Conservation (phyloP, 1,140 invertebrate species). For the Hydropsyche tenuis region DNA sequence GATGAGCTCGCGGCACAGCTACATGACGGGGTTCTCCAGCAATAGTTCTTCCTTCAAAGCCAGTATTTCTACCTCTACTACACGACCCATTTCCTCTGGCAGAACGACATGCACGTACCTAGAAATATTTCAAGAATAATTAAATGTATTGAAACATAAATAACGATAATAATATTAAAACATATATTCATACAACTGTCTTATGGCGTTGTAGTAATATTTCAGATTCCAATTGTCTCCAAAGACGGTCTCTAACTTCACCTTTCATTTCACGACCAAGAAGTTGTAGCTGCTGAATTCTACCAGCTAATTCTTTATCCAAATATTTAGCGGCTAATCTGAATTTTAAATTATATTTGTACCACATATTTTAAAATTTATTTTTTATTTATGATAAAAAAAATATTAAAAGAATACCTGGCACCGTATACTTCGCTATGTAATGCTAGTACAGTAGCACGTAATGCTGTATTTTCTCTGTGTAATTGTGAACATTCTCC, state of each 20-base stretch:
- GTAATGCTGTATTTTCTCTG: conserved; percentile 73
- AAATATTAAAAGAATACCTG: conserved; percentile 55
- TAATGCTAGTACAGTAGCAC: conserved; percentile 73
- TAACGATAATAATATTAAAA: not conserved
- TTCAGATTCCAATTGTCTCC: conserved; percentile 86
- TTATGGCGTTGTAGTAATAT: conserved; percentile 86
- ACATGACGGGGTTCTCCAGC: conserved; percentile 64
- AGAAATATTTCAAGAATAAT: not conserved
- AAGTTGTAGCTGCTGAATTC: conserved; percentile 88
- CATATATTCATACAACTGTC: conserved; percentile 69
- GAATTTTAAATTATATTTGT: conserved; percentile 37
- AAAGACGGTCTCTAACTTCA: conserved; percentile 78
- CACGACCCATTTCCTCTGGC: conserved; percentile 41
- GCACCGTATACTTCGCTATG: conserved; percentile 86
- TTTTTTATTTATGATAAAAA: not conserved
- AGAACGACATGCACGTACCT: conserved; percentile 43
- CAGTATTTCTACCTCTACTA: conserved; percentile 47
- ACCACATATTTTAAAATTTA: not conserved
- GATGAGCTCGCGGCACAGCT: conserved; percentile 68
- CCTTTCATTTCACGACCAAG: conserved; percentile 76
- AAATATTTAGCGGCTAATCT: conserved; percentile 82
- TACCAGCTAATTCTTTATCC: conserved; percentile 85
- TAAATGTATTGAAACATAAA: too few relatives aligned
- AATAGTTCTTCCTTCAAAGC: conserved; percentile 28
- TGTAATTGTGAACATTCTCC: conserved; percentile 72